phyloP scores from a whole-genome alignment of 2,888 invertebrate species.

The Coenonympha arcania region DNA sequence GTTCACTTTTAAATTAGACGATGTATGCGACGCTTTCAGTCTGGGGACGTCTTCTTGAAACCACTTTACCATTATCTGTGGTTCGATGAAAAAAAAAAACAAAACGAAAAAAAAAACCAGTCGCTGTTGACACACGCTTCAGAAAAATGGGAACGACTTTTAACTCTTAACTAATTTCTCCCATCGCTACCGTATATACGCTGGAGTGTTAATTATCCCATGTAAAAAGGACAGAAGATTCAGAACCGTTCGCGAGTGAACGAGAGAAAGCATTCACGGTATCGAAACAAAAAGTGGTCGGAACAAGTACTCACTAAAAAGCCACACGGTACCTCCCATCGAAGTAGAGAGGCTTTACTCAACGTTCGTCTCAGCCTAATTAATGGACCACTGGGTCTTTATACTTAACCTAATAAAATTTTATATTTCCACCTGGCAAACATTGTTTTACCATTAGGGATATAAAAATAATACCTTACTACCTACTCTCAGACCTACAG shows the following conservation, averaged over 20 bases:
- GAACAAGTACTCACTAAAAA: constrained; percentile 22
- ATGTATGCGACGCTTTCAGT: too few relatives aligned
- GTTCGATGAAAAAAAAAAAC: background rate
- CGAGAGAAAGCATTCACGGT: constrained; percentile 37
- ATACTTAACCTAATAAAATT: too few relatives aligned
- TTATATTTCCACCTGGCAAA: too few relatives aligned
- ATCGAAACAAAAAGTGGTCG: constrained; percentile 58
- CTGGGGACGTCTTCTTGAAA: too few relatives aligned
- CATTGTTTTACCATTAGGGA: too few relatives aligned
- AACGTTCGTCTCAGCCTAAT: background rate
- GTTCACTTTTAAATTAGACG: too few relatives aligned
- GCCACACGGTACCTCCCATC: constrained; percentile 35
- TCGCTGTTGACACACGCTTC: constrained; percentile 46
- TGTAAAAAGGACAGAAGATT: constrained; percentile 35
- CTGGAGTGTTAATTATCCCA: constrained; percentile 63
- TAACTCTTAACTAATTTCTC: constrained; percentile 70
- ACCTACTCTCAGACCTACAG: too few relatives aligned
- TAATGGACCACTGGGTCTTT: background rate
- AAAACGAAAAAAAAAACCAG: constrained; percentile 4
- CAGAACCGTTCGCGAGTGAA: constrained; percentile 22
- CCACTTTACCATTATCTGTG: too few relatives aligned
- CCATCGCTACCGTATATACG: constrained; percentile 68
- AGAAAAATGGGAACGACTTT: constrained; percentile 56
- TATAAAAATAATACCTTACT: too few relatives aligned
- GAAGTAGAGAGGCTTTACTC: constrained; percentile 9